These are phyloP conservation scores for Megaleporinus macrocephalus DNA, from an alignment of 2,113 vertebrate genomes.

Conservation along the genomic window DNA sequence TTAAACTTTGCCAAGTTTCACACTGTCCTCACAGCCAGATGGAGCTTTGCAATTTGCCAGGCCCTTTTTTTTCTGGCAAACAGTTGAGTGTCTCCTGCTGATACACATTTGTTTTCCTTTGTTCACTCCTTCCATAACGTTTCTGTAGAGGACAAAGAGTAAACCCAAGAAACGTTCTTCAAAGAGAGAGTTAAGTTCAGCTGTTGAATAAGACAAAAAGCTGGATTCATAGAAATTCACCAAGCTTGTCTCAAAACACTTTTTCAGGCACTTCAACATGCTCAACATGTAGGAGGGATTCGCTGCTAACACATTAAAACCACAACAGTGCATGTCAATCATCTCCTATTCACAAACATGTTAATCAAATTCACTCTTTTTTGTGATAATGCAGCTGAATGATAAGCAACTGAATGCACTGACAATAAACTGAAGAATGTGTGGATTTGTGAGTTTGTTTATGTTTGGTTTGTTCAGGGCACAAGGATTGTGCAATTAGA, in stretches of 20 bases:
- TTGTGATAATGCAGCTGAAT: too few species aligned
- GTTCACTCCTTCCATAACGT: neutral
- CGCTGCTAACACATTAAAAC: too few species aligned
- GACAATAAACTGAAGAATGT: too few species aligned
- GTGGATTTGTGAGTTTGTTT: too few species aligned
- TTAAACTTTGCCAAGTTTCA: slow-evolving; percentile 11
- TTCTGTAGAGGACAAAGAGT: neutral
- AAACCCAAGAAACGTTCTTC: neutral
- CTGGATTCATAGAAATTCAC: too few species aligned
- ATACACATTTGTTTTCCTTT: neutral
- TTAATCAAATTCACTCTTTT: too few species aligned
- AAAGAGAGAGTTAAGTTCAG: neutral
- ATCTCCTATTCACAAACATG: neutral
- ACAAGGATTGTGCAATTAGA: neutral
- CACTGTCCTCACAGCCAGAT: neutral
- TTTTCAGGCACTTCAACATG: too few species aligned
- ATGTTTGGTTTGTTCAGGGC: neutral
- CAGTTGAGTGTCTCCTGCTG: neutral
- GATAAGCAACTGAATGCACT: too few species aligned
- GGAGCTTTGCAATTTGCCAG: slow-evolving; percentile 2
- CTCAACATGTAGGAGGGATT: too few species aligned
- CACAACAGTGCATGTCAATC: neutral
- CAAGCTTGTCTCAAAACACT: too few species aligned
- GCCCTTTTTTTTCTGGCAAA: neutral
- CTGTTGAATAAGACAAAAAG: neutral